phyloP scores from a whole-genome alignment of 2,888 invertebrate species.

The Rhorus exstirpatorius region DNA sequence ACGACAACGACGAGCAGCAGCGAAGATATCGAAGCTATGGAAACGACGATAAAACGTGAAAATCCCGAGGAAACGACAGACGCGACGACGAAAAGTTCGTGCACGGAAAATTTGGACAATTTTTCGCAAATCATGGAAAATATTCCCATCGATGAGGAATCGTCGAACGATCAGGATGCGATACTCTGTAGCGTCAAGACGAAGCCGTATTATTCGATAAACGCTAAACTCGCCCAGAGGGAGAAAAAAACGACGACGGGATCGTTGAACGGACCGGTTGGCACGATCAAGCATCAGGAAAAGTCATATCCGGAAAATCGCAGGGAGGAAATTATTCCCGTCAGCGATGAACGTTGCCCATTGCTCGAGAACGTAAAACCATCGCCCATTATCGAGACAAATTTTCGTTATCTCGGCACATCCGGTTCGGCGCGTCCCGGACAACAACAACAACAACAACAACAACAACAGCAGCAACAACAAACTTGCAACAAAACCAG shows the following conservation, averaged over 20 bases:
- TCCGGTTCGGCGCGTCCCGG: slow-evolving; percentile 32
- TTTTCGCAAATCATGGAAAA: slow-evolving; percentile 70
- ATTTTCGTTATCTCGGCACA: slow-evolving; percentile 64
- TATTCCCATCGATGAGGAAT: slow-evolving; percentile 77
- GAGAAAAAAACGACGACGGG: slow-evolving; percentile 76
- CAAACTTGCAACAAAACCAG: slow-evolving; percentile 84
- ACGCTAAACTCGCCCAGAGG: slow-evolving; percentile 83
- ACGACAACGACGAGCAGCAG: slow-evolving; percentile 1
- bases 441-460: slow-evolving; percentile 61
- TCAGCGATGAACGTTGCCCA: slow-evolving; percentile 75
- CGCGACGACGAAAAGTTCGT: slow-evolving; percentile 6
- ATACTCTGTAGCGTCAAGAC: slow-evolving; percentile 84
- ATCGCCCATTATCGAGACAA: slow-evolving; percentile 73
- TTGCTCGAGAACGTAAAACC: slow-evolving; percentile 81
- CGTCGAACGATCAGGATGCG: slow-evolving; percentile 79
- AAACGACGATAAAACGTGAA: slow-evolving; percentile 76
- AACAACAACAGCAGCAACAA: slow-evolving; percentile 60
- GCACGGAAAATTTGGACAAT: slow-evolving; percentile 71
- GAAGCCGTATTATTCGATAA: slow-evolving; percentile 85
- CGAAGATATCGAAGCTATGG: slow-evolving; percentile 43
- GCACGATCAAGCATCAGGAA: slow-evolving; percentile 31
- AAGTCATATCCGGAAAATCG: slow-evolving; percentile 72
- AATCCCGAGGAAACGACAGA: slow-evolving; percentile 72
- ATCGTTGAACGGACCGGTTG: slow-evolving; percentile 52
- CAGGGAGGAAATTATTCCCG: slow-evolving; percentile 67